These are phyloP conservation scores for Colossoma macropomum DNA, from an alignment of 2,113 vertebrate species.

Conservation along the genomic window DNA sequence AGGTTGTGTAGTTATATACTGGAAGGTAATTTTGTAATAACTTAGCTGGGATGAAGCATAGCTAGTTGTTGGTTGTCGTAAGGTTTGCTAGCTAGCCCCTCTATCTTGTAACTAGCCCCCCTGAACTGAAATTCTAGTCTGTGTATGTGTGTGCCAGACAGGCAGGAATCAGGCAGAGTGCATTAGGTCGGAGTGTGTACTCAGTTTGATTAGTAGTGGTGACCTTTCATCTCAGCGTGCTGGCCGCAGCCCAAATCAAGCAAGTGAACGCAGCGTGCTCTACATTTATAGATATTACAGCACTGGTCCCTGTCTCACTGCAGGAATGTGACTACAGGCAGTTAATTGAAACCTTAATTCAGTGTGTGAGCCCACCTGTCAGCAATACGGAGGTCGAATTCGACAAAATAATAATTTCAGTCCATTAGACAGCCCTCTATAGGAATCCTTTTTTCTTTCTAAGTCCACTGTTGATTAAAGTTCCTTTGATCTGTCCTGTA, in stretches of 20 bases:
- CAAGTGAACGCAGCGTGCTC: background rate
- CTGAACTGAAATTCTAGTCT: background rate
- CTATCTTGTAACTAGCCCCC: background rate
- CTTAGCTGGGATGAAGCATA: too few relatives aligned
- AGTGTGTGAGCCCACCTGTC: constrained; percentile 6
- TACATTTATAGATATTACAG: constrained; percentile 30
- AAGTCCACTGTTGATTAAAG: background rate
- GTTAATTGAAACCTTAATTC: constrained; percentile 9
- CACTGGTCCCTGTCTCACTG: background rate
- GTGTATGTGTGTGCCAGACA: background rate
- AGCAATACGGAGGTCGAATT: background rate
- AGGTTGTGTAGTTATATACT: too few relatives aligned
- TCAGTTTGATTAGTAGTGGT: constrained; percentile 11
- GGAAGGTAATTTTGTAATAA: too few relatives aligned
- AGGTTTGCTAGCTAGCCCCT: too few relatives aligned
- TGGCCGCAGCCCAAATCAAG: constrained; percentile 33
- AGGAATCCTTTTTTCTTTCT: constrained; percentile 9
- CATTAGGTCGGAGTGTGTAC: background rate
- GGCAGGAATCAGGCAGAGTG: constrained; percentile 5
- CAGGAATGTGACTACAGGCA: constrained; percentile 20
- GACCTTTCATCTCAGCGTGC: constrained; percentile 24
- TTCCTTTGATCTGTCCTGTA: background rate
- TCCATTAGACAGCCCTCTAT: background rate
- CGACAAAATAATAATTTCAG: background rate
- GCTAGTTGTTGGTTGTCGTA: too few relatives aligned